A percentile compares a stretch with the other conserved stretches of the same genome.
Evolutionary conservation across 2,888 invertebrate genomes (phyloP).

Genomic region (Caenorhabditis becei): DNA sequence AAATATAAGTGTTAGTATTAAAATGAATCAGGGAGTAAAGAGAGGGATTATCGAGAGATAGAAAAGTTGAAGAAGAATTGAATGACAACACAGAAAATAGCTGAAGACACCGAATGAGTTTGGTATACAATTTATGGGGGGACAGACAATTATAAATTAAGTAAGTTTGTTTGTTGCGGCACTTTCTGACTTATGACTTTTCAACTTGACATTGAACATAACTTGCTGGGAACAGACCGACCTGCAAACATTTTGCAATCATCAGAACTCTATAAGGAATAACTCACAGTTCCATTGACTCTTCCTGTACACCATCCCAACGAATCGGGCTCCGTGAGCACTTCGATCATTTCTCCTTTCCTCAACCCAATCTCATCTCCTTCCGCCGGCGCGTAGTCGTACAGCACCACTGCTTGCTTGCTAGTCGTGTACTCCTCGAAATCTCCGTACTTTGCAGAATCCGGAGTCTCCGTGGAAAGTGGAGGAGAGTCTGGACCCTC

Average conservation of each 20-base stretch:
- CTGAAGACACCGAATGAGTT: slow-evolving; percentile 52
- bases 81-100: slow-evolving; percentile 30
- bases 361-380: slow-evolving; percentile 77
- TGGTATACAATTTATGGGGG: slow-evolving; percentile 25
- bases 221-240: slow-evolving; percentile 79
- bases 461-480: slow-evolving; percentile 66
- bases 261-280: not conserved
- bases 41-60: slow-evolving; percentile 8
- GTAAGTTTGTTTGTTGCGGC: not conserved
- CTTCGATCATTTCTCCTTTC: slow-evolving; percentile 78
- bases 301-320: slow-evolving; percentile 79
- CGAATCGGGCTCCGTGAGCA: slow-evolving; percentile 78
- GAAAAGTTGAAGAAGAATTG: slow-evolving; percentile 1
- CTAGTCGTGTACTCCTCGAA: slow-evolving; percentile 71
- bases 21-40: not conserved
- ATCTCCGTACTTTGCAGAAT: slow-evolving; percentile 74
- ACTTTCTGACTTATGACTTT: slow-evolving; percentile 17
- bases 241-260: slow-evolving; percentile 27
- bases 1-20: slow-evolving; percentile 8
- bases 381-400: slow-evolving; percentile 79
- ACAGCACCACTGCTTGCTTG: slow-evolving; percentile 72
- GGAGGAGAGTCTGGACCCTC: slow-evolving; percentile 57
- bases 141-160: slow-evolving; percentile 27
- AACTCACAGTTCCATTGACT: slow-evolving; percentile 58
- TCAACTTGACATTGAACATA: slow-evolving; percentile 71